Conservation (phyloP, 2,113 vertebrate species). For the Madoqua kirkii region DNA sequence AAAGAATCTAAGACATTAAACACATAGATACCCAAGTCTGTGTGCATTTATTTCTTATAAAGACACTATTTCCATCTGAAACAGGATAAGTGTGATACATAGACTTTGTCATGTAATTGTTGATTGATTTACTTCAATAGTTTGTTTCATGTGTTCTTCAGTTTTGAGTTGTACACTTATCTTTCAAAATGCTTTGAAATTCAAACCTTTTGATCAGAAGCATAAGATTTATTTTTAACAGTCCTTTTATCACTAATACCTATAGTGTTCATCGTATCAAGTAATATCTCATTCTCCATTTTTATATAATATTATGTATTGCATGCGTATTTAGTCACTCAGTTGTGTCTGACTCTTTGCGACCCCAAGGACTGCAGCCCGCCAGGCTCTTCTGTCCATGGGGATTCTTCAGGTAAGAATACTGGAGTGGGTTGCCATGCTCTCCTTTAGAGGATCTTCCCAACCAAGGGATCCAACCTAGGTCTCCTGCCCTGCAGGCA, state of each 20-base stretch:
- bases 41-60: neutral
- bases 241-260: neutral
- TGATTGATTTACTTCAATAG: neutral
- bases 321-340: fast-evolving
- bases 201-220: neutral
- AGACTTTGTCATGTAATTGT: neutral
- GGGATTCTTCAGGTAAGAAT: neutral
- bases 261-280: neutral
- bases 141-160: neutral
- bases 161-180: neutral
- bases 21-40: neutral
- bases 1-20: neutral
- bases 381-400: neutral
- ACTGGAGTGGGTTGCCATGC: neutral
- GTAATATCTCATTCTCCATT: neutral
- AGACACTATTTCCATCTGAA: neutral
- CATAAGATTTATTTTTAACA: neutral
- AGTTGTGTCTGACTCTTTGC: neutral
- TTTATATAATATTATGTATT: neutral
- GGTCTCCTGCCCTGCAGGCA: neutral
- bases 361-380: neutral
- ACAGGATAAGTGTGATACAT: neutral
- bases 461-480: neutral
- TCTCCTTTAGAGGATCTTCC: neutral
- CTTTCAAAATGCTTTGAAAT: conserved; percentile 15